Evolutionary conservation across 2,113 vertebrate genomes (phyloP).

Genomic region (Urocitellus parryii): DNA sequence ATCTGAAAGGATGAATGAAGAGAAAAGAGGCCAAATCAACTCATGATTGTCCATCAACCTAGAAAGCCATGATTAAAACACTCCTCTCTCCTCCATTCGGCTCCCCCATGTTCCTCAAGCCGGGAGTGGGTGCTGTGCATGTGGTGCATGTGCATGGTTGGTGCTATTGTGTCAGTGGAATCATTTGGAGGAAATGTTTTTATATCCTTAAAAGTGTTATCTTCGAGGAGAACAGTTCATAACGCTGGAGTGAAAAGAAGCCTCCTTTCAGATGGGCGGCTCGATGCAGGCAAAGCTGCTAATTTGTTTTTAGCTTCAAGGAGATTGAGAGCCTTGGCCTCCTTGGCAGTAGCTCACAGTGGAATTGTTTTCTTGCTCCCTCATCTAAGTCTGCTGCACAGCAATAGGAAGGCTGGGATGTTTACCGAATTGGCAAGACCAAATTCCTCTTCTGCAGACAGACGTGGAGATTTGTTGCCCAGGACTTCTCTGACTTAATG

Average conservation of each 20-base stretch:
- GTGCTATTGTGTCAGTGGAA: slow-evolving; percentile 65
- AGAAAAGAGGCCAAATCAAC: neutral
- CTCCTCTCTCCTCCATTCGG: accelerated
- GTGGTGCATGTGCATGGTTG: neutral
- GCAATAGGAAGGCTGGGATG: slow-evolving; percentile 68
- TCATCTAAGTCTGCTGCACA: slow-evolving; percentile 74
- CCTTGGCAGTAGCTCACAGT: slow-evolving; percentile 73
- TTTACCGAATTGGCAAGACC: slow-evolving; percentile 66
- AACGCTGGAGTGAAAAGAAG: slow-evolving; percentile 74
- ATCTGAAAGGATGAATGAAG: neutral
- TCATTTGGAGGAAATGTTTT: slow-evolving; percentile 82
- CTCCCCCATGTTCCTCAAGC: neutral
- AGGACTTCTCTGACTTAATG: slow-evolving; percentile 64
- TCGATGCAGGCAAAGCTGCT: slow-evolving; percentile 84
- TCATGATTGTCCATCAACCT: neutral
- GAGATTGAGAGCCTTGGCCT: slow-evolving; percentile 84
- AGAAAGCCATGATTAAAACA: neutral
- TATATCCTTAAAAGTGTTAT: slow-evolving; percentile 77
- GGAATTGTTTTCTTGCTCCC: slow-evolving; percentile 82
- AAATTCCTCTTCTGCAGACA: slow-evolving; percentile 63
- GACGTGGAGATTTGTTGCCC: neutral
- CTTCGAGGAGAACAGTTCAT: slow-evolving; percentile 75
- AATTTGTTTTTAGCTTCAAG: slow-evolving; percentile 88
- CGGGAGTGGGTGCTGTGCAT: neutral
- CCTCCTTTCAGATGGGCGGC: slow-evolving; percentile 73